phyloP scores from a whole-genome alignment of 2,888 invertebrate species.

The Disparrhopalites patrizii region DNA sequence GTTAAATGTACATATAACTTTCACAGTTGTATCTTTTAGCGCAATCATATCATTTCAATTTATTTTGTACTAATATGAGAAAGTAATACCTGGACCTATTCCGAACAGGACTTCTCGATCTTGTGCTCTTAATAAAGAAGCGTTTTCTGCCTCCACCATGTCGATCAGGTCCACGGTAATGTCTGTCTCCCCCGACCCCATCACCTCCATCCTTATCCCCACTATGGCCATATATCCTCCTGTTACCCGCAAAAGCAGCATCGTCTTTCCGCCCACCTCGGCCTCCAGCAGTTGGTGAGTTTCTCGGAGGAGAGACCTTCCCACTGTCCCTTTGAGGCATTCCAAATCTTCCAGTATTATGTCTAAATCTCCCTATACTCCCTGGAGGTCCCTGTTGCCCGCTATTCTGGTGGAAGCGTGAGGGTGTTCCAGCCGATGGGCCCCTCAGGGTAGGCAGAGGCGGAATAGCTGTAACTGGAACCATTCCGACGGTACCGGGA shows the following conservation, averaged over 20 bases:
- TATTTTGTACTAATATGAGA: neutral
- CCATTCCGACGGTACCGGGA: conserved; percentile 33
- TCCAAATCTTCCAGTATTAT: neutral
- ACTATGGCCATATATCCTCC: neutral
- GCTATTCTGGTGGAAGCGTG: neutral
- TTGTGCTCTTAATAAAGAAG: too few species aligned
- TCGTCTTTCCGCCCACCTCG: neutral
- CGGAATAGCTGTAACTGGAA: conserved; percentile 21
- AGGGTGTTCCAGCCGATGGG: conserved; percentile 18
- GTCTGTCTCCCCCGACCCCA: neutral
- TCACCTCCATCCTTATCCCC: neutral
- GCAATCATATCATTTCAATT: neutral
- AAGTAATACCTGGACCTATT: conserved; percentile 17
- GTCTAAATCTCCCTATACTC: conserved; percentile 11
- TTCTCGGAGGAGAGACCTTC: neutral
- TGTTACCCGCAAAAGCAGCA: neutral
- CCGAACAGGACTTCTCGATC: conserved; percentile 24
- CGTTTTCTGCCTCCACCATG: too few species aligned
- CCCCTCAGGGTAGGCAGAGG: conserved; percentile 16
- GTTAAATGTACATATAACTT: too few species aligned
- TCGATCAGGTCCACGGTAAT: neutral
- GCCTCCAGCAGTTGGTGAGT: neutral
- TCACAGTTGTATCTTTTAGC: too few species aligned
- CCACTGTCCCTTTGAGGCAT: neutral
- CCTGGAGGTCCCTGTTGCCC: neutral